phyloP scores from a whole-genome alignment of 53 echinoderm and acorn worm genomes.

The Temnopleurus reevesii region DNA sequence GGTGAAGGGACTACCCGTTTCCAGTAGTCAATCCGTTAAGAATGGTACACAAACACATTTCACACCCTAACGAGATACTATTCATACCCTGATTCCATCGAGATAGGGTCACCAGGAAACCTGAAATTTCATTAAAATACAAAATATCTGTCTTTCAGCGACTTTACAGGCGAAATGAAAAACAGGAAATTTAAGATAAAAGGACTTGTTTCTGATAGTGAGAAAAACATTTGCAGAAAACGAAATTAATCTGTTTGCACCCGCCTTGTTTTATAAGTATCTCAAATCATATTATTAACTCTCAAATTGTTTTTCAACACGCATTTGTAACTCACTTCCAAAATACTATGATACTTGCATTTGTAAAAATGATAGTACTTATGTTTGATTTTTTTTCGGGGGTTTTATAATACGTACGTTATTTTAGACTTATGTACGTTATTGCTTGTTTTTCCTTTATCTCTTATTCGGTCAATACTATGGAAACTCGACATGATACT shows the following conservation, averaged over 20 bases:
- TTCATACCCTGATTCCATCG: neutral
- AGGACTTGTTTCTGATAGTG: constrained; percentile 29
- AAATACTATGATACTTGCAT: too few species aligned
- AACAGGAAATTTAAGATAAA: constrained; percentile 57
- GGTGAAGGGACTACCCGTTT: too few species aligned
- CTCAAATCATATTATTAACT: neutral
- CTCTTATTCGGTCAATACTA: too few species aligned
- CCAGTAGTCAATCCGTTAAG: too few species aligned
- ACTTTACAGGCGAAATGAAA: constrained; percentile 36
- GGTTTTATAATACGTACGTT: too few species aligned
- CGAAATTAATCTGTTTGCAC: constrained; percentile 28
- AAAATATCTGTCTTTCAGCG: constrained; percentile 17
- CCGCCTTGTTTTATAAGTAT: constrained; percentile 13
- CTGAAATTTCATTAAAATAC: neutral
- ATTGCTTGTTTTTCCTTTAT: too few species aligned
- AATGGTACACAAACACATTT: neutral
- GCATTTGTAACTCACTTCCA: too few species aligned
- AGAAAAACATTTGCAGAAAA: constrained; percentile 46
- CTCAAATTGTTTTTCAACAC: neutral
- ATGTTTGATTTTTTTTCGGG: too few species aligned
- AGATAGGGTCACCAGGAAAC: constrained; percentile 39
- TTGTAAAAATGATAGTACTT: too few species aligned
- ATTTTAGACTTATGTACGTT: too few species aligned
- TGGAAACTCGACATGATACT: too few species aligned
- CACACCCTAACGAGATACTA: neutral